phyloP scores from a whole-genome alignment of 2,113 vertebrate genomes.

The Antechinus stuartii region DNA sequence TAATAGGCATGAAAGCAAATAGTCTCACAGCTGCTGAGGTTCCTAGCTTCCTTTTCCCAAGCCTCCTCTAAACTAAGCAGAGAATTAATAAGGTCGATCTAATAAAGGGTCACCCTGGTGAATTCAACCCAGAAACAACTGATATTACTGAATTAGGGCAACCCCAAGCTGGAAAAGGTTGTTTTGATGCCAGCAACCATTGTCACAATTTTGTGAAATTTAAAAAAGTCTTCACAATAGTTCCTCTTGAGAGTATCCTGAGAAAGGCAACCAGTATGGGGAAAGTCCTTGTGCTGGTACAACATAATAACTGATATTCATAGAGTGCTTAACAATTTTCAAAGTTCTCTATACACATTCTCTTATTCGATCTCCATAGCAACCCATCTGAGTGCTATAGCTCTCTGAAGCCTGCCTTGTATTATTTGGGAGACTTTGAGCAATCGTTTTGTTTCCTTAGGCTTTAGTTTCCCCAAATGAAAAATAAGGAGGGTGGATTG shows the following conservation, averaged over 20 bases:
- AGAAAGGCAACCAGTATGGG: not conserved
- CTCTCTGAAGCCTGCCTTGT: not conserved
- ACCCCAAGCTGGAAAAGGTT: not conserved
- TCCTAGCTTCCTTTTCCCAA: not conserved
- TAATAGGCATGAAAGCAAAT: not conserved
- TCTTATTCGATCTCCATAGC: not conserved
- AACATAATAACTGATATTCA: conserved; percentile 2
- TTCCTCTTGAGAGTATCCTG: not conserved
- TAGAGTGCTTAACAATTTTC: not conserved
- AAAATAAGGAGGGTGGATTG: not conserved
- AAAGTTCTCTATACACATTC: not conserved
- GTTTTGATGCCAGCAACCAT: not conserved
- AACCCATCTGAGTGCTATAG: not conserved
- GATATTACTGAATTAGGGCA: not conserved
- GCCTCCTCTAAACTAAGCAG: not conserved
- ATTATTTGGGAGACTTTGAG: not conserved
- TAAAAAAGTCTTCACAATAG: not conserved
- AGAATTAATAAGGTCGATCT: not conserved
- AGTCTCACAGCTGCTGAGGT: not conserved
- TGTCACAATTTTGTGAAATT: not conserved
- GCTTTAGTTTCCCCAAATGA: not conserved
- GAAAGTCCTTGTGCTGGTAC: not conserved
- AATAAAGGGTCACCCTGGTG: not conserved
- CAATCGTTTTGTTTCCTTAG: not conserved
- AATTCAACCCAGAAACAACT: not conserved